Conservation (phyloP, 2,888 invertebrate genomes). For the Molanna angustata region DNA sequence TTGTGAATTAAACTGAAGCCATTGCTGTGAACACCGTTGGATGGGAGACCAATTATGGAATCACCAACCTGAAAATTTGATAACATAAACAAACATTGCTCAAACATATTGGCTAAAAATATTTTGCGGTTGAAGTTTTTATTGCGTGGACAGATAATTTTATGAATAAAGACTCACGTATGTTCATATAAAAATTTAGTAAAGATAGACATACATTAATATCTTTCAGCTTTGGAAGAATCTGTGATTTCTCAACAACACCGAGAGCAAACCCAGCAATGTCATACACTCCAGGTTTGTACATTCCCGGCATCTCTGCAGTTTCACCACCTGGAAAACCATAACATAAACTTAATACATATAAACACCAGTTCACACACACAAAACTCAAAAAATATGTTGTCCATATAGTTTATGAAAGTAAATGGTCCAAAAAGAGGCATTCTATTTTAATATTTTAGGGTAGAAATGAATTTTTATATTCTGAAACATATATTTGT, state of each 20-base stretch:
- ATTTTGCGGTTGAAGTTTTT: neutral
- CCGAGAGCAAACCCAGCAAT: slow-evolving; percentile 96
- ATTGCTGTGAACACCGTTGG: slow-evolving; percentile 94
- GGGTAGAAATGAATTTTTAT: too few species aligned
- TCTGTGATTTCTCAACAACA: slow-evolving; percentile 73
- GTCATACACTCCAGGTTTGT: slow-evolving; percentile 83
- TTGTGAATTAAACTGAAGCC: slow-evolving; percentile 93
- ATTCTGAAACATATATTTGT: too few species aligned
- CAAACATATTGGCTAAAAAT: neutral
- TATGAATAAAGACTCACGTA: neutral
- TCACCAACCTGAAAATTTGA: slow-evolving; percentile 60
- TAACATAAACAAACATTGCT: slow-evolving; percentile 1
- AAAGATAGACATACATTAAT: slow-evolving; percentile 49
- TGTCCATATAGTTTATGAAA: too few species aligned
- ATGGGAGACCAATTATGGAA: slow-evolving; percentile 82
- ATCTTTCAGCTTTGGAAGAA: slow-evolving; percentile 70
- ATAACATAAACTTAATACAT: slow-evolving; percentile 6
- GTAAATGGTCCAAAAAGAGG: too few species aligned
- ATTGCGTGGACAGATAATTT: too few species aligned
- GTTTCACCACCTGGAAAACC: slow-evolving; percentile 80
- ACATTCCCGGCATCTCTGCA: slow-evolving; percentile 94
- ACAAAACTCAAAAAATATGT: too few species aligned
- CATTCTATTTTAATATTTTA: too few species aligned
- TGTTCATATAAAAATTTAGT: neutral
- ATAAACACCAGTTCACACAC: too few species aligned